Evolutionary conservation across 1,140 invertebrate species (phyloP), one percentile per base, ranked within the genome.

Genomic region (Thaumatotibia leucotreta): DNA sequence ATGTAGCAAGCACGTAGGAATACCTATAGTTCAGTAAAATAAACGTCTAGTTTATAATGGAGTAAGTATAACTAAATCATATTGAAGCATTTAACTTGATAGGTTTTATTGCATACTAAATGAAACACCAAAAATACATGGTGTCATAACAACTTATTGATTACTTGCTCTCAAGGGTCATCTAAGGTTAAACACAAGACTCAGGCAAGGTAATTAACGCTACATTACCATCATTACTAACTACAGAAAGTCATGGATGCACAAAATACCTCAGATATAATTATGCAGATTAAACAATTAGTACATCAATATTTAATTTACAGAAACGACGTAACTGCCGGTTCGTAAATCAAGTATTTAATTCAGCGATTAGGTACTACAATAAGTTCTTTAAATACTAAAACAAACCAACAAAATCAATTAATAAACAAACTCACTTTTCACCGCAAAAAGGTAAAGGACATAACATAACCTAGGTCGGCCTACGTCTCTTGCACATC

Each of bases 381-480:
- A 17, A 17, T 17, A 20, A 45, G 39, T 8, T 29, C 29, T 27
- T 27, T 17, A 8, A 14, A 29, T 27, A 8, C n/a, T 8, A 29
- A 29, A 29, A 14, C 52, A 14, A 29, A 58, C n/a, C n/a, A 29
- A 14, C 52, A 14, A 29, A 58, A 14, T 31, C 6, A 2, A 4
- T 6, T 11, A 11, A 58, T 27, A 58, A 58, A 58, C 27, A 58
- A 58, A 83, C 80, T 86, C 74, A 86, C 81, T 77, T 77, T 76
- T 79, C 69, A 77, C 74, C 70, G 67, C 66, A 63, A 74, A 80
- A 80, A 75, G 65, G 68, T 67, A 80, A 70, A 74, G 76, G 72
- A 64, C 80, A 76, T 71, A 81, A 80, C 82, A 83, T 88, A 88
- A 88, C 86, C 85, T 88, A 78, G 67, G 58, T 66, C 66, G 69